Conservation (phyloP, 2,113 vertebrate species). For the Oxyura jamaicensis region DNA sequence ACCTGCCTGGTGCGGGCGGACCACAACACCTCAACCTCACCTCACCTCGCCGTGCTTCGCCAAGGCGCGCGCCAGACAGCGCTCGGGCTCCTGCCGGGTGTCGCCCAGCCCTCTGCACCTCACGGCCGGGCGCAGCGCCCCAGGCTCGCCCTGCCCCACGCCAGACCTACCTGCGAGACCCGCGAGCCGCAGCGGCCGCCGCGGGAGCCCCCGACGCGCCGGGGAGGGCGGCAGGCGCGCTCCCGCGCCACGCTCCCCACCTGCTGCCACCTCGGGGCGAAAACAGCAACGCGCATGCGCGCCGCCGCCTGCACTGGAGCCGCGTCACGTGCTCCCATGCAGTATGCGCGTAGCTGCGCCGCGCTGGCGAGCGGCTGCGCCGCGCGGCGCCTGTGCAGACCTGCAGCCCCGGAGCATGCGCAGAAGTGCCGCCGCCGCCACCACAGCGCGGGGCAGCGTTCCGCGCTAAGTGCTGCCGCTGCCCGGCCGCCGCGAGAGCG, state of each 20-base stretch:
- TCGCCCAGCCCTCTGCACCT: fast-evolving
- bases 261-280: neutral
- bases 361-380: conserved; percentile 15
- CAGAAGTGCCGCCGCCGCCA: neutral
- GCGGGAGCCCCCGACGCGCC: neutral
- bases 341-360: conserved; percentile 52
- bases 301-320: conserved; percentile 76
- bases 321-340: conserved; percentile 81
- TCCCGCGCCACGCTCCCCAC: neutral
- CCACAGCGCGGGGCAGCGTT: neutral
- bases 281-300: conserved; percentile 73
- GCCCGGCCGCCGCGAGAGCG: too few species aligned
- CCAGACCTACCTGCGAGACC: neutral
- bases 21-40: neutral
- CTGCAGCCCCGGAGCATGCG: conserved; percentile 41
- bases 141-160: neutral
- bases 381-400: neutral
- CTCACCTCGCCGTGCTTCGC: neutral
- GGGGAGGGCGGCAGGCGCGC: neutral
- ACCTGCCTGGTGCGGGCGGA: fast-evolving
- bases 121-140: fast-evolving
- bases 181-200: neutral
- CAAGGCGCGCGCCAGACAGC: fast-evolving
- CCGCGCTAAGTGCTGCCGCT: neutral
- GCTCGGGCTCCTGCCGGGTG: fast-evolving